These are phyloP conservation scores for Amitus sp. DNA, from an alignment of 2,888 invertebrate species.

Conservation along the genomic window DNA sequence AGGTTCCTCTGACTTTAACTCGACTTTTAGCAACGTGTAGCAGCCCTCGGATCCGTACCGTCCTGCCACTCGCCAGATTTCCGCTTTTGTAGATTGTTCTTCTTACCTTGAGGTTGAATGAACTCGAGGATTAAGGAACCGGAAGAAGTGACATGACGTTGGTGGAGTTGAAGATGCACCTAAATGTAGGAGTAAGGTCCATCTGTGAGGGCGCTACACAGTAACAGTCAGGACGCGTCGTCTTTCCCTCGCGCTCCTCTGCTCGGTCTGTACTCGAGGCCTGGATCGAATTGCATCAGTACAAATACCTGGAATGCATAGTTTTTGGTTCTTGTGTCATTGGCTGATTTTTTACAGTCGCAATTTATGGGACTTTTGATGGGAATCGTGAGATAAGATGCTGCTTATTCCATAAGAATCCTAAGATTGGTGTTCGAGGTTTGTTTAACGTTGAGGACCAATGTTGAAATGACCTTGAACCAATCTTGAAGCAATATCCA, in stretches of 20 bases:
- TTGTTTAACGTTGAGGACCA: too few relatives aligned
- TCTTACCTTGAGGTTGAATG: slow-evolving; percentile 9
- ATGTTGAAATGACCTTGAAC: too few relatives aligned
- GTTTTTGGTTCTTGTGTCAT: too few relatives aligned
- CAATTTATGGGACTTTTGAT: too few relatives aligned
- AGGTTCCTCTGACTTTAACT: slow-evolving; percentile 28
- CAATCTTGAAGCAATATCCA: too few relatives aligned
- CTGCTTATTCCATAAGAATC: too few relatives aligned
- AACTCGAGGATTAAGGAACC: slow-evolving; percentile 42
- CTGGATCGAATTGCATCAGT: slow-evolving; percentile 98
- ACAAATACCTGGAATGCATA: slow-evolving; percentile 84
- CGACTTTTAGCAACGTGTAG: slow-evolving; percentile 55
- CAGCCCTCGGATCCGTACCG: slow-evolving; percentile 60
- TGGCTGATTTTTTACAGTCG: too few relatives aligned
- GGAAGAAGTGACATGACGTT: slow-evolving; percentile 55
- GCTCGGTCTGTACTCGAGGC: slow-evolving; percentile 93
- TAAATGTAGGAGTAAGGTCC: slow-evolving; percentile 95
- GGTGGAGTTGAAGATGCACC: slow-evolving; percentile 57
- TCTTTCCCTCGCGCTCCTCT: slow-evolving; percentile 84
- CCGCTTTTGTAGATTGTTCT: slow-evolving; percentile 10
- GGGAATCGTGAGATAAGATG: too few relatives aligned
- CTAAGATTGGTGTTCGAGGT: too few relatives aligned
- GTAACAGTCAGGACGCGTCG: slow-evolving; percentile 98
- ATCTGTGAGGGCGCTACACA: slow-evolving; percentile 99
- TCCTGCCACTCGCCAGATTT: slow-evolving; percentile 51